Base-by-base conservation (phyloP, 2,113 vertebrate genomes). In the Ursus arctos region DNA sequence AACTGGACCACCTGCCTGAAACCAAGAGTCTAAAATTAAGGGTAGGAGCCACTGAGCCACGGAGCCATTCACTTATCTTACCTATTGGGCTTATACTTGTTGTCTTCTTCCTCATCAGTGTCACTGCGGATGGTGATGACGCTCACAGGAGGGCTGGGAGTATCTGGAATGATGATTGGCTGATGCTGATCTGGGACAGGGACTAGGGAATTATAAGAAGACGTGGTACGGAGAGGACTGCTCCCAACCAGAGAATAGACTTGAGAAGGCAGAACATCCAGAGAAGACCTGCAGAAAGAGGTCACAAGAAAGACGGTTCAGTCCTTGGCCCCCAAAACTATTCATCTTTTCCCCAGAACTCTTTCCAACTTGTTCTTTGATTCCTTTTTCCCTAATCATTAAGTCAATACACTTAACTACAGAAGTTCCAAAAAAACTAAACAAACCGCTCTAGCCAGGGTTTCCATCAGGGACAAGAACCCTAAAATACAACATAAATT, bases 51-150 rank as follows among this genome's bases (percentile, higher is more conserved):
- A 59, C 40, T 19, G 0, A 82, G 6, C 26, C 0, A 22, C 77
- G 31, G 61, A 74, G 18, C 19, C 26, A 1, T 88, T 79, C 97
- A 99, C 99, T 99, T 99, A 83, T 98, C 98, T 96, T 98, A 99
- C 99, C 99, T 99, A 91, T 94, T 98, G 91, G 99, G 99, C 47
- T 99, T 99, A 94, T 99, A 99, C 97, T 99, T 99, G 98, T 98
- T 99, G 98, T 99, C 99, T 53, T 99, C 99, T 88, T 99, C 99
- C 40, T 99, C 99, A 53, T 99, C 99, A 0, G 99, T 99, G 99
- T 99, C 99, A 4, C 99, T 99, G 98, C 99, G 99, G 98, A 99
- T 99, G 98, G 99, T 99, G 99, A 99, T 99, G 99, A 99, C 99
- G 95, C 99, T 99, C 98, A 99, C 99, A 0, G 99, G 99, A 0